Evolutionary conservation across 2,113 vertebrate genomes (phyloP).

Genomic region (Callochromis pleurospilus): DNA sequence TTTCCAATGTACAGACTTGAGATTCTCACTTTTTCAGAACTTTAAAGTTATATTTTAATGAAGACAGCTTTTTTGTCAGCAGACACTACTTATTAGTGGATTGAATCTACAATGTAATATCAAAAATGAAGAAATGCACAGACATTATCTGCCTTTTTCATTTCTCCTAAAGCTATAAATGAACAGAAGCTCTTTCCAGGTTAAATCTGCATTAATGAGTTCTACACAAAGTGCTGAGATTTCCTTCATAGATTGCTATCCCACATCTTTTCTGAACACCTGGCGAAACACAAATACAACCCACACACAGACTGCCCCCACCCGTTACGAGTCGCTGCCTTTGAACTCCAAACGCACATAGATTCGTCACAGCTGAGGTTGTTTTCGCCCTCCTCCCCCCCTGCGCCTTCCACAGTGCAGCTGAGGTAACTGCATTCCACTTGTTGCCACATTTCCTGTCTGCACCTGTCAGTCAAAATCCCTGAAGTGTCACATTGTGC

Average conservation of each 20-base stretch:
- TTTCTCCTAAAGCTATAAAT: not conserved
- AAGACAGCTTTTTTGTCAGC: not conserved
- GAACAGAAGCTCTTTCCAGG: not conserved
- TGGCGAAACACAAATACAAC: not conserved
- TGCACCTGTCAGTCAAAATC: conserved; percentile 67
- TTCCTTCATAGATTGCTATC: conserved; percentile 30
- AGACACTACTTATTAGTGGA: not conserved
- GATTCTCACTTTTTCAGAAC: not conserved
- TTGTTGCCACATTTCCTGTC: conserved; percentile 69
- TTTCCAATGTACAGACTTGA: not conserved
- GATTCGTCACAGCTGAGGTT: conserved; percentile 63
- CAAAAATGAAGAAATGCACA: not conserved
- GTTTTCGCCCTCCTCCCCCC: not conserved
- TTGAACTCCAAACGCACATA: conserved; percentile 36
- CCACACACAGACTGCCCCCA: not conserved
- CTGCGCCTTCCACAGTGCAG: not conserved
- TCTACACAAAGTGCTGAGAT: conserved; percentile 7
- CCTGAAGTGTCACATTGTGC: not conserved
- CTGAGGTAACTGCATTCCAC: conserved; percentile 67
- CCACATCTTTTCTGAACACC: not conserved
- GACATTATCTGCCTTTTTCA: not conserved
- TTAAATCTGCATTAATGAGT: conserved; percentile 3
- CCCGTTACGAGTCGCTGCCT: conserved; percentile 2
- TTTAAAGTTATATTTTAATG: not conserved
- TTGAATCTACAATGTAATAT: not conserved